Percentiles rank a stretch among this genome's conserved stretches.
Conservation (phyloP, 2,797 vertebrate genomes). For the Anabacerthia variegaticeps region DNA sequence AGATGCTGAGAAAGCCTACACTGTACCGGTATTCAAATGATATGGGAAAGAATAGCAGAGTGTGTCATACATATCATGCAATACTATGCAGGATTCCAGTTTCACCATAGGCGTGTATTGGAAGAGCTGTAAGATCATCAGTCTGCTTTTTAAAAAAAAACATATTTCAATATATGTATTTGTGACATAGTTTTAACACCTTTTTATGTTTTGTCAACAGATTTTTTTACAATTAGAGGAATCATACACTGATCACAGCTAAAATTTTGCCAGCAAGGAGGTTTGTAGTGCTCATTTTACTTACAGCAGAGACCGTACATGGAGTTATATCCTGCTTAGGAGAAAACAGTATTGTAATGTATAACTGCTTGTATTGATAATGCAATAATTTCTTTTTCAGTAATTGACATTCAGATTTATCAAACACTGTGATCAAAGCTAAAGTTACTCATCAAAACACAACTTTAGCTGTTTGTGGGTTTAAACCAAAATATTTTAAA, state of each 20-base stretch:
- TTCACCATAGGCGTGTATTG: not conserved
- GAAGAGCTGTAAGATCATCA: not conserved
- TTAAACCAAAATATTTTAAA: not conserved
- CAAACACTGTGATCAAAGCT: not conserved
- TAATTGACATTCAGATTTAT: not conserved
- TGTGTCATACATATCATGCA: fast-evolving
- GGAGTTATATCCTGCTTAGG: not conserved
- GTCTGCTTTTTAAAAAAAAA: not conserved
- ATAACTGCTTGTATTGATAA: not conserved
- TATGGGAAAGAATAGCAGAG: not conserved
- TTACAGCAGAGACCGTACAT: not conserved
- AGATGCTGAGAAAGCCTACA: not conserved
- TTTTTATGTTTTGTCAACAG: not conserved
- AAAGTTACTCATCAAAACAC: not conserved
- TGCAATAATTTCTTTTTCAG: not conserved
- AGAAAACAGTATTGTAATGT: not conserved
- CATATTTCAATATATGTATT: not conserved
- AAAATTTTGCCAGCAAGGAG: not conserved
- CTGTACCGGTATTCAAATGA: not conserved
- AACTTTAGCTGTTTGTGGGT: not conserved
- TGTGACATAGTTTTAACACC: not conserved
- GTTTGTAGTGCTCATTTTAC: not conserved
- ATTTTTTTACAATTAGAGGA: not conserved
- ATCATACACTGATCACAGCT: not conserved
- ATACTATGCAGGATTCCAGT: not conserved